These are phyloP conservation scores for Plodia interpunctella DNA, from an alignment of 1,140 invertebrate species.

Conservation along the genomic window DNA sequence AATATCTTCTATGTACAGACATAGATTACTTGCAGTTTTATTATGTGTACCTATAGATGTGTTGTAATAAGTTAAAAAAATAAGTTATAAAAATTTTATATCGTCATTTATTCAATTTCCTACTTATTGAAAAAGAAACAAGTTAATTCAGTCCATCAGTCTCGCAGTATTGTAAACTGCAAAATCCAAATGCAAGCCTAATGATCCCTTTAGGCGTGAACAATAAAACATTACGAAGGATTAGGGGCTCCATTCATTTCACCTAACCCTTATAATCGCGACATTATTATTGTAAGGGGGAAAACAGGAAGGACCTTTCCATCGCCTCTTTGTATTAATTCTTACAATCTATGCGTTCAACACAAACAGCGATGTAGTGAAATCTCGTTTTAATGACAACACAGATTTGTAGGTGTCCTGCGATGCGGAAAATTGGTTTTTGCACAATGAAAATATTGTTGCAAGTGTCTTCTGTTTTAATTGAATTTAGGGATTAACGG, in stretches of 20 bases:
- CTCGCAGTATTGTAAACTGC: constrained; percentile 27
- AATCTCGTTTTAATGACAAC: constrained; percentile 14
- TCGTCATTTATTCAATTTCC: too few species aligned
- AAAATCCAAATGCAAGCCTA: constrained; percentile 49
- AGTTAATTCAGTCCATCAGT: too few species aligned
- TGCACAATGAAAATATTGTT: constrained; percentile 22
- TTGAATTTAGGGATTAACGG: neutral
- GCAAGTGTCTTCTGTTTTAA: constrained; percentile 15
- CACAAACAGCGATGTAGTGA: constrained; percentile 20
- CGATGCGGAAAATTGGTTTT: constrained; percentile 28
- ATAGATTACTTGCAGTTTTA: too few species aligned
- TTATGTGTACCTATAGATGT: too few species aligned
- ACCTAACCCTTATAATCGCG: constrained; percentile 20
- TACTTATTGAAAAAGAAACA: too few species aligned
- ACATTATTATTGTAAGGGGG: constrained; percentile 32
- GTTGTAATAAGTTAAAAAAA: too few species aligned
- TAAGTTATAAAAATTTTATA: too few species aligned
- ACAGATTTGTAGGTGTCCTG: constrained; percentile 12
- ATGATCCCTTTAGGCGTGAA: constrained; percentile 42
- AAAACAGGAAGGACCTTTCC: neutral
- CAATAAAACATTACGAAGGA: constrained; percentile 51
- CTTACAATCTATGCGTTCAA: constrained; percentile 14
- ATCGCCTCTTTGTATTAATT: constrained; percentile 15
- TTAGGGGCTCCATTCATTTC: constrained; percentile 36
- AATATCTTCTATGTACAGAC: too few species aligned